These are phyloP conservation scores for Vulpes ferrilata DNA, from an alignment of 2,113 vertebrate genomes.

Conservation along the genomic window DNA sequence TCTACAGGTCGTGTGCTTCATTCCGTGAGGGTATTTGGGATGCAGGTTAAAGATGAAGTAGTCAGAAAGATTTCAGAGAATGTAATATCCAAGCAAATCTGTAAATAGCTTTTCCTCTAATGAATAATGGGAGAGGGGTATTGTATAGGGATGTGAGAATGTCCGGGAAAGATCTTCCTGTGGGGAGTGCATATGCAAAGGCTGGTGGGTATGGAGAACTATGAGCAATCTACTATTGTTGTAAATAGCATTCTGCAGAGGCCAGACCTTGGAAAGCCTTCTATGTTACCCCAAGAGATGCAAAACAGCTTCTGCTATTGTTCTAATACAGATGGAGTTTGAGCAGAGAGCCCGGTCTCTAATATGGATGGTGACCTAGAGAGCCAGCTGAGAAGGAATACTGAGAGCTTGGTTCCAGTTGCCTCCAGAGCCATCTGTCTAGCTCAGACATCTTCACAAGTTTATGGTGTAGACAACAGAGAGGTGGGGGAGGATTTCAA, in stretches of 20 bases:
- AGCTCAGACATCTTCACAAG: neutral
- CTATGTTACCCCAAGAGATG: rapidly evolving
- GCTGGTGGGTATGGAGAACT: neutral
- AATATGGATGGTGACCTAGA: neutral
- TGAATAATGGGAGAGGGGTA: neutral
- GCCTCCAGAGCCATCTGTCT: neutral
- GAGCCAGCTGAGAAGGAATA: rapidly evolving
- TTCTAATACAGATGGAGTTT: neutral
- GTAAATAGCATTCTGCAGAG: neutral
- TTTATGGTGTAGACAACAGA: neutral
- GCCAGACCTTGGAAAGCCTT: neutral
- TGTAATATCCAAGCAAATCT: neutral
- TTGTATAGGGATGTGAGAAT: neutral
- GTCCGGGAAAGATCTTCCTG: neutral
- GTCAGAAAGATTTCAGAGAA: neutral
- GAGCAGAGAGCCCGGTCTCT: neutral
- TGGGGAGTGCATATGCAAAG: neutral
- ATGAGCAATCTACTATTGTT: neutral
- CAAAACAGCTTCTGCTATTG: neutral
- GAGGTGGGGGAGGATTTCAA: neutral
- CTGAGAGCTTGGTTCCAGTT: neutral
- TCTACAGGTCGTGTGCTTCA: neutral
- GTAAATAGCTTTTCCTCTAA: neutral
- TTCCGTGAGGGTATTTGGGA: neutral
- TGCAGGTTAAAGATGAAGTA: neutral